Conservation (phyloP, 2,113 vertebrate species). For the Cyprinodon tularosa region DNA sequence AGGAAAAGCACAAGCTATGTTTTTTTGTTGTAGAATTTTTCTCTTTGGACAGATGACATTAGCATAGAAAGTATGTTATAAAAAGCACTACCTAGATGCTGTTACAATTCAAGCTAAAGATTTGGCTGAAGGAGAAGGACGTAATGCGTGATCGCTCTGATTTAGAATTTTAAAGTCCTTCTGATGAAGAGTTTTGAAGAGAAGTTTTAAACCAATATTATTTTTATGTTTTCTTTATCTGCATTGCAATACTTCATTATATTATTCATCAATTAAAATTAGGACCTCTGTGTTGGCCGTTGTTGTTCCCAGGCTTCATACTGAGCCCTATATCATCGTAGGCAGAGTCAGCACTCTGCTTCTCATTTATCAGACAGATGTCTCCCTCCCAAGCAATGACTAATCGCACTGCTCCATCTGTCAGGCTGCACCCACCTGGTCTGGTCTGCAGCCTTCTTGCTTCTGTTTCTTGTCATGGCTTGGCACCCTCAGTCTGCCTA, state of each 20-base stretch:
- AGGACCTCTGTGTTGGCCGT: slow-evolving; percentile 24
- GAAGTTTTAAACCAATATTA: slow-evolving; percentile 6
- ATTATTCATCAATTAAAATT: slow-evolving; percentile 20
- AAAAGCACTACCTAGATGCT: slow-evolving; percentile 42
- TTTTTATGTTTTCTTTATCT: slow-evolving; percentile 24
- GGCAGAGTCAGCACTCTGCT: slow-evolving; percentile 70
- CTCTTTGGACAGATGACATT: slow-evolving; percentile 46
- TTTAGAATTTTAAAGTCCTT: slow-evolving; percentile 31
- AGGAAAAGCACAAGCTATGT: slow-evolving; percentile 29
- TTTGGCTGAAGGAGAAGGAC: not conserved
- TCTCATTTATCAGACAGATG: slow-evolving; percentile 78
- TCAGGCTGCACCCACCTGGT: slow-evolving; percentile 71
- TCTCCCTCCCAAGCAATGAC: slow-evolving; percentile 75
- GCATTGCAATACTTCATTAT: slow-evolving; percentile 30
- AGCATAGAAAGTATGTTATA: slow-evolving; percentile 38
- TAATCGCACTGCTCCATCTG: slow-evolving; percentile 73
- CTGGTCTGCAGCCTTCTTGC: slow-evolving; percentile 65
- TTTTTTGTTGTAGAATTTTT: slow-evolving; percentile 11
- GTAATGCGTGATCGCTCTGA: slow-evolving; percentile 1
- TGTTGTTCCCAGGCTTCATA: slow-evolving; percentile 26
- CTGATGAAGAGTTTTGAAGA: slow-evolving; percentile 7
- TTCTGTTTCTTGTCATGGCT: slow-evolving; percentile 66
- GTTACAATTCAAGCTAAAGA: slow-evolving; percentile 35
- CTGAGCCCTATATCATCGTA: slow-evolving; percentile 50
- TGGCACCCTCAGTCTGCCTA: slow-evolving; percentile 70